A percentile compares a stretch with the other conserved stretches of the same genome.
Conservation (phyloP, 2,888 invertebrate species). For the Girardia tigrina region DNA sequence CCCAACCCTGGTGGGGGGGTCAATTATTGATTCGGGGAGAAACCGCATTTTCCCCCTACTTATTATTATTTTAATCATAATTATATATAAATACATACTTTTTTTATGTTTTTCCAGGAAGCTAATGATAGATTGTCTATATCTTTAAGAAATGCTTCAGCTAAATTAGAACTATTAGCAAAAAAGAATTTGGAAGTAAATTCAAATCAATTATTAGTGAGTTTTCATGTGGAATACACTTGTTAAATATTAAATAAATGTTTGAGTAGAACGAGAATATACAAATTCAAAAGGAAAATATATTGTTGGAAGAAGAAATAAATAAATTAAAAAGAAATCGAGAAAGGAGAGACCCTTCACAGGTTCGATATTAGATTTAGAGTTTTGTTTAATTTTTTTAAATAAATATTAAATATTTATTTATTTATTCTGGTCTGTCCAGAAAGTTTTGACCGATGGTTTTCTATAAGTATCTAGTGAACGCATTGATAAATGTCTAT, state of each 20-base stretch:
- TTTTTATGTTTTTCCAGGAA: neutral
- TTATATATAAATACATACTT: too few relatives aligned
- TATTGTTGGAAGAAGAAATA: neutral
- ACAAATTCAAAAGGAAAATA: neutral
- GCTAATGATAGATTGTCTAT: constrained; percentile 1
- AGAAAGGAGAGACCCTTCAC: neutral
- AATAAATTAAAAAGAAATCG: neutral
- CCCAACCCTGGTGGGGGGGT: too few relatives aligned
- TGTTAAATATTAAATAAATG: neutral
- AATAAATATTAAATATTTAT: too few relatives aligned
- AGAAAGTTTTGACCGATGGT: too few relatives aligned
- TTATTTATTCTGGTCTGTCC: too few relatives aligned
- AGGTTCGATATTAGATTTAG: neutral
- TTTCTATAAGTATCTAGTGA: too few relatives aligned
- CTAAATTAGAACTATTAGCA: neutral
- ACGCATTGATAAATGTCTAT: too few relatives aligned
- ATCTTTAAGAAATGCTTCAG: neutral
- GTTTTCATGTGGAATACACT: neutral
- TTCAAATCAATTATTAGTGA: neutral
- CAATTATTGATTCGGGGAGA: too few relatives aligned
- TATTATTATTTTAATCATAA: too few relatives aligned
- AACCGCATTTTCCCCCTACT: too few relatives aligned
- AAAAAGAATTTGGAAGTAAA: neutral
- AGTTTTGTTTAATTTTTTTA: neutral
- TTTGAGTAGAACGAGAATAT: neutral